phyloP scores from a whole-genome alignment of 2,888 invertebrate genomes.

The Callinectes sapidus region DNA sequence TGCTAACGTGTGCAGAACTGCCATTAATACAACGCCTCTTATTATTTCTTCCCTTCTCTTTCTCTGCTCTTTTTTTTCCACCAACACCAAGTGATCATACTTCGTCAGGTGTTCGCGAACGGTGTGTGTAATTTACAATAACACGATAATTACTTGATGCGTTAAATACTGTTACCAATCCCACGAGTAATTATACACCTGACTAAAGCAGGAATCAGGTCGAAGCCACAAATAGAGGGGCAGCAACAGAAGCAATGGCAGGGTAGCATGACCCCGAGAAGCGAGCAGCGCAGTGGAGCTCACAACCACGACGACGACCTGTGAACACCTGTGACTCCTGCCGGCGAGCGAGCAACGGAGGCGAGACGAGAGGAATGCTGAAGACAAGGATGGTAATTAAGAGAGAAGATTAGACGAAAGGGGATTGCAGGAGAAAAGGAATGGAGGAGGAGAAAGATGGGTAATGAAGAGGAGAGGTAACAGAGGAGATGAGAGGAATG shows the following conservation, averaged over 20 bases:
- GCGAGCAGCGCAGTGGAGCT: background rate
- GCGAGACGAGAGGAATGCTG: background rate
- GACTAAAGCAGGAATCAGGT: background rate
- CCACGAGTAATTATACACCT: background rate
- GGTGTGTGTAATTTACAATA: conserved; percentile 24
- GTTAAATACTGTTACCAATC: conserved; percentile 35
- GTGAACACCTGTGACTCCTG: background rate
- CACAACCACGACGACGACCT: background rate
- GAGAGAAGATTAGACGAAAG: background rate
- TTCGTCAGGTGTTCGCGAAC: background rate
- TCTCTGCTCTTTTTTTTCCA: background rate
- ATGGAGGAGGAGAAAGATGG: background rate
- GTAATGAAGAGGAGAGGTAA: background rate
- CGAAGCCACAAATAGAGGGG: conserved; percentile 27
- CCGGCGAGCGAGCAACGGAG: background rate
- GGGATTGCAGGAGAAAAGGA: background rate
- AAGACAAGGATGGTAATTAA: background rate
- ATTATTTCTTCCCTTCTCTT: background rate
- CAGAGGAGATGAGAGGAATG: background rate
- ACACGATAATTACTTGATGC: background rate
- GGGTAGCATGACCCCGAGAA: background rate
- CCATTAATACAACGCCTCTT: background rate
- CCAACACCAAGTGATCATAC: background rate
- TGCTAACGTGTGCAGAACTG: conserved; percentile 19
- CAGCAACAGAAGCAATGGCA: conserved; percentile 4